Evolutionary conservation across 2,797 vertebrate genomes (phyloP).

Genomic region (Onychomys leucogaster): DNA sequence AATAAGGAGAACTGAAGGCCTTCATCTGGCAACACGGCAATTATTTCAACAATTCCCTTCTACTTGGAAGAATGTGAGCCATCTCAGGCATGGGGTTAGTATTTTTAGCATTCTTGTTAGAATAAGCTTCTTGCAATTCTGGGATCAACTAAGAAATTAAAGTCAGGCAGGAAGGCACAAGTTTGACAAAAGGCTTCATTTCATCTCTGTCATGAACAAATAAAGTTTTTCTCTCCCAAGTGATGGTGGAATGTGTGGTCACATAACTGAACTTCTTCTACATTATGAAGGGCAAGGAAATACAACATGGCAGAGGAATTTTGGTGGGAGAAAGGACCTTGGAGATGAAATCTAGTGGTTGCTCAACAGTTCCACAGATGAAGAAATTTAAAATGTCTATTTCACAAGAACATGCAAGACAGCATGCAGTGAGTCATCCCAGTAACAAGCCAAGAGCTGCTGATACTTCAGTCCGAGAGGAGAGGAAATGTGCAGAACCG

Average conservation of each 20-base stretch:
- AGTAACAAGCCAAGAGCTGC: background rate
- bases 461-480: background rate
- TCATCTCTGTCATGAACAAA: background rate
- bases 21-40: slow-evolving; percentile 55
- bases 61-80: slow-evolving; percentile 64
- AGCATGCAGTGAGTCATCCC: background rate
- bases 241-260: background rate
- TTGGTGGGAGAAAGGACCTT: background rate
- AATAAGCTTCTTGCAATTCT: slow-evolving; percentile 34
- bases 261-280: slow-evolving; percentile 21
- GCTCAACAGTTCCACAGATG: background rate
- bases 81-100: slow-evolving; percentile 41
- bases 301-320: background rate
- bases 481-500: background rate
- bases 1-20: slow-evolving; percentile 50
- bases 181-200: background rate
- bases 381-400: slow-evolving; percentile 59
- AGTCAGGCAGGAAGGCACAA: slow-evolving; percentile 38
- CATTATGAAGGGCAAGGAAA: slow-evolving; percentile 27
- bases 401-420: background rate
- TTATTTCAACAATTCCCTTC: slow-evolving; percentile 74
- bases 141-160: slow-evolving; percentile 67
- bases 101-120: slow-evolving; percentile 58
- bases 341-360: slow-evolving; percentile 14
- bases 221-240: background rate